phyloP scores from a whole-genome alignment of 2,888 invertebrate genomes.

The Coelinius sp. region DNA sequence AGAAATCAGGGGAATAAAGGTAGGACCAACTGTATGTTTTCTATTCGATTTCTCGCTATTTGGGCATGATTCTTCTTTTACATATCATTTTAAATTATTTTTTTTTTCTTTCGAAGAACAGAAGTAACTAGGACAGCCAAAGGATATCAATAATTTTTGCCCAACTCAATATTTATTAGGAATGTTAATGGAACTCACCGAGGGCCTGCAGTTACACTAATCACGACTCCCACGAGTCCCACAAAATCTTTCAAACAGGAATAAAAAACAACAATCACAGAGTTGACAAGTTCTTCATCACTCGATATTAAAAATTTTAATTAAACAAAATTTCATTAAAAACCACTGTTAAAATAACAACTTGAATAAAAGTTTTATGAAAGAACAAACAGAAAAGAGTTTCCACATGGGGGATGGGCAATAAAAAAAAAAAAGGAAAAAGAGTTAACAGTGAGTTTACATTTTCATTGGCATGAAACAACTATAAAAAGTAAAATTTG shows the following conservation, averaged over 20 bases:
- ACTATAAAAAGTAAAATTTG: neutral
- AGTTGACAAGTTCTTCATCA: neutral
- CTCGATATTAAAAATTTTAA: slow-evolving; percentile 1
- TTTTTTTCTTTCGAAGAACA: too few species aligned
- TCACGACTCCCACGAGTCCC: neutral
- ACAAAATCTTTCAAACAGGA: neutral
- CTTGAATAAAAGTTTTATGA: slow-evolving; percentile 18
- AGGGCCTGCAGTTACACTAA: neutral
- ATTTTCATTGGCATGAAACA: slow-evolving; percentile 24
- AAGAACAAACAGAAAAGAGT: slow-evolving; percentile 16
- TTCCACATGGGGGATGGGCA: neutral
- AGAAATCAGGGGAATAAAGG: slow-evolving; percentile 11
- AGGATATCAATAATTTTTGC: neutral
- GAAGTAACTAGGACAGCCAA: too few species aligned
- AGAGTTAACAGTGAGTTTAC: slow-evolving; percentile 12
- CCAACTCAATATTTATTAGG: neutral
- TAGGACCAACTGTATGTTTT: slow-evolving; percentile 39
- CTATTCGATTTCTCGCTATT: too few species aligned
- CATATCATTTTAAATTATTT: too few species aligned
- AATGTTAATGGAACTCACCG: neutral
- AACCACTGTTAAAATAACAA: slow-evolving; percentile 18
- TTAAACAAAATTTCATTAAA: slow-evolving; percentile 9
- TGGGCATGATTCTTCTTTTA: too few species aligned
- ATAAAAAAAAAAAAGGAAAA: neutral
- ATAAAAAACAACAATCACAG: neutral